These are phyloP conservation scores for Cherax destructor DNA, from an alignment of 1,140 invertebrate genomes.

Conservation along the genomic window DNA sequence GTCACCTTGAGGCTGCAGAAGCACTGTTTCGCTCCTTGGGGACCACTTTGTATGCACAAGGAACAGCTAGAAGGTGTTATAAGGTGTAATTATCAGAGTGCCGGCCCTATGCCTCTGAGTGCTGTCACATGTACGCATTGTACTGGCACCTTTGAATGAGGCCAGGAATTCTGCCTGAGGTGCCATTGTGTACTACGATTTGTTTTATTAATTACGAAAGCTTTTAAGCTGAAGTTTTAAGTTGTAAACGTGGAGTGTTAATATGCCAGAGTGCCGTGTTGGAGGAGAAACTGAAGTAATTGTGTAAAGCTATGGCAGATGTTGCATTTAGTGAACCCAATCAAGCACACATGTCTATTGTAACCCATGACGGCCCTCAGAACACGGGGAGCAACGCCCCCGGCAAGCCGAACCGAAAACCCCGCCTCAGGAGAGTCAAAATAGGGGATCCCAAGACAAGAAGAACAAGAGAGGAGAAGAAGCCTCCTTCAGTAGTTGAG, in stretches of 20 bases:
- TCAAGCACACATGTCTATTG: conserved; percentile 25
- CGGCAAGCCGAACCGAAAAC: neutral
- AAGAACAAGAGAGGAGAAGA: neutral
- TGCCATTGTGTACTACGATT: neutral
- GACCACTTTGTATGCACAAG: too few relatives aligned
- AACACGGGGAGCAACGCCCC: neutral
- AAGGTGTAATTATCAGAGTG: too few relatives aligned
- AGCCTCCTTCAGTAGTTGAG: neutral
- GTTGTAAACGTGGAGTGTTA: too few relatives aligned
- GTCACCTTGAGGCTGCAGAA: too few relatives aligned
- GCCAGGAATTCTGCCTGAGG: neutral
- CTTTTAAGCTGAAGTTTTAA: too few relatives aligned
- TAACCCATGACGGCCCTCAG: conserved; percentile 3
- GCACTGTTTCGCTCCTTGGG: too few relatives aligned
- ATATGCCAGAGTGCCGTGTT: too few relatives aligned
- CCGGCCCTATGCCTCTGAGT: too few relatives aligned
- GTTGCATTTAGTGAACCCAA: conserved; percentile 14
- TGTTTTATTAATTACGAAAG: too few relatives aligned
- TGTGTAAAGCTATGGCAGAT: conserved; percentile 17
- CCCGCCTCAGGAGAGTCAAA: conserved; percentile 32
- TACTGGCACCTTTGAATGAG: neutral
- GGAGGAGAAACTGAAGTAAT: too few relatives aligned
- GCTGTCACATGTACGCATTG: too few relatives aligned
- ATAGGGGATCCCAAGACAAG: neutral
- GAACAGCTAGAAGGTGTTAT: too few relatives aligned